phyloP scores from a whole-genome alignment of 2,113 vertebrate species.

The Grallaria varia region DNA sequence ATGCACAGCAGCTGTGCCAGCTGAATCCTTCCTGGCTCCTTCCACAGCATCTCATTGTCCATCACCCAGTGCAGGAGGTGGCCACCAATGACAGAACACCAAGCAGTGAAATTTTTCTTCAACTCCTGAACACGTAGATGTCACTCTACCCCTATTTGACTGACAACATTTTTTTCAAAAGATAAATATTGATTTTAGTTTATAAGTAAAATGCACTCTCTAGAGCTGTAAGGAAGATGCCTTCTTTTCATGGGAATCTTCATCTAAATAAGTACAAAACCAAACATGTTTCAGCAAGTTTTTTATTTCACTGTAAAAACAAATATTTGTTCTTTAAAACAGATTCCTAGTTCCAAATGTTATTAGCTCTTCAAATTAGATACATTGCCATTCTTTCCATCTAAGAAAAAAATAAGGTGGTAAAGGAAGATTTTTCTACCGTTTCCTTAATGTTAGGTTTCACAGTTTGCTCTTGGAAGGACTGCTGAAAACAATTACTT shows the following conservation, averaged over 20 bases:
- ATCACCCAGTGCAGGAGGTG: not conserved
- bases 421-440: not conserved
- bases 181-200: fast-evolving
- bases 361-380: not conserved
- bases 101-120: not conserved
- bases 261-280: not conserved
- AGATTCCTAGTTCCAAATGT: not conserved
- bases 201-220: not conserved
- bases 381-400: not conserved
- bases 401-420: slow-evolving; percentile 4
- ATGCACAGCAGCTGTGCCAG: not conserved
- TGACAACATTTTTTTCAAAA: not conserved
- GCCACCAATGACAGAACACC: not conserved
- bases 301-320: slow-evolving; percentile 53
- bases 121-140: not conserved
- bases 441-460: not conserved
- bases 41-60: not conserved
- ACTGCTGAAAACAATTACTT: not conserved
- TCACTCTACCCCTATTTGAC: not conserved
- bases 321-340: slow-evolving; percentile 46
- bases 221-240: not conserved
- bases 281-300: not conserved
- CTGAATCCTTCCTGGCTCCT: not conserved
- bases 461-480: not conserved
- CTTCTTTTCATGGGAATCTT: not conserved